These are phyloP conservation scores for Paramormyrops hopkinsi DNA, from an alignment of 2,797 vertebrate species.

Conservation along the genomic window DNA sequence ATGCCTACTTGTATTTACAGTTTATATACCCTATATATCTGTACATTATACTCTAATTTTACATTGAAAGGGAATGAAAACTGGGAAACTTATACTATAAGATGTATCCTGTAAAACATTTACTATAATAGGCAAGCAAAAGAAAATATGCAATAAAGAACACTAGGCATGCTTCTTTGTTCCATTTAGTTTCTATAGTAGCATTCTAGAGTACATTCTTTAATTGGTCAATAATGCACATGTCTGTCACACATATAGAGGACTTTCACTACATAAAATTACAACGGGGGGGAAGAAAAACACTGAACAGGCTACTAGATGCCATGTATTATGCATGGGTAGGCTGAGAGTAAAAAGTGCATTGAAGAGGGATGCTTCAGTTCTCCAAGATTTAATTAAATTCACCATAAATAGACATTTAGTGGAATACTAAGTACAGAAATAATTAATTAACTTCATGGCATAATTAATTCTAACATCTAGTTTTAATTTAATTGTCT, in stretches of 20 bases:
- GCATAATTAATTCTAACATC: conserved; percentile 5
- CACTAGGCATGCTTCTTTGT: neutral
- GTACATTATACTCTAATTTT: neutral
- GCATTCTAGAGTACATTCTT: neutral
- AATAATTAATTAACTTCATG: conserved; percentile 24
- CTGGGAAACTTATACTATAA: neutral
- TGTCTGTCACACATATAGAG: conserved; percentile 7
- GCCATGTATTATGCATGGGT: conserved; percentile 20
- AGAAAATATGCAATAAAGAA: neutral
- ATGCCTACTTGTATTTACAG: neutral
- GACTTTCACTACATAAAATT: neutral
- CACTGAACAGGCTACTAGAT: conserved; percentile 6
- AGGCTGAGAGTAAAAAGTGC: neutral
- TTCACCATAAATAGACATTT: conserved; percentile 23
- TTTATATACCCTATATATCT: neutral
- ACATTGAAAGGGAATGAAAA: neutral
- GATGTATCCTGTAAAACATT: neutral
- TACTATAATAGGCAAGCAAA: neutral
- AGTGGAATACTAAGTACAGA: conserved; percentile 5
- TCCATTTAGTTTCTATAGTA: neutral
- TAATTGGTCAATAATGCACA: conserved; percentile 15
- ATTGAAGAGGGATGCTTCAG: conserved; percentile 9
- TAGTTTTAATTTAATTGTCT: conserved; percentile 2
- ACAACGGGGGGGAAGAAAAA: neutral
- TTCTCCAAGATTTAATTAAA: conserved; percentile 24